Evolutionary conservation across 2,113 vertebrate species (phyloP).

Genomic region (Pampusana beccarii): DNA sequence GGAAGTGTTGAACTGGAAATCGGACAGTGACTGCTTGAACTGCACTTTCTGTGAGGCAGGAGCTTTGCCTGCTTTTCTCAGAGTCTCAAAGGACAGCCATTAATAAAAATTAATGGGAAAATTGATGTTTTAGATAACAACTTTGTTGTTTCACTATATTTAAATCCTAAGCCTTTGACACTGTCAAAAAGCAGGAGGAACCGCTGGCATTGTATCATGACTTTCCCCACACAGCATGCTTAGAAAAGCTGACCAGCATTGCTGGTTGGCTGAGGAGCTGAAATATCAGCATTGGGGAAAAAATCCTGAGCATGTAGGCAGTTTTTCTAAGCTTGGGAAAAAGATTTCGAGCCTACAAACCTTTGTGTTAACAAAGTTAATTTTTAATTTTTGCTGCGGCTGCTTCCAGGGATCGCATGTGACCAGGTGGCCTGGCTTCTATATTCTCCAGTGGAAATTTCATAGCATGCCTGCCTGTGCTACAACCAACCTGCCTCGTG

Average conservation of each 20-base stretch:
- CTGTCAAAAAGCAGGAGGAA: not conserved
- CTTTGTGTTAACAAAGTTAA: not conserved
- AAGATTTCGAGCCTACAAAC: not conserved
- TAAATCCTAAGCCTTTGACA: not conserved
- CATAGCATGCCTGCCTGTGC: constrained; percentile 86
- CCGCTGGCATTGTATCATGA: not conserved
- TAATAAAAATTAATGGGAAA: not conserved
- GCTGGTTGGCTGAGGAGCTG: not conserved
- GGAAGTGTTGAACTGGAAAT: not conserved
- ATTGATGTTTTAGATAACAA: not conserved
- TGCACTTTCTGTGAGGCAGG: not conserved
- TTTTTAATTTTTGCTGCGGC: not conserved
- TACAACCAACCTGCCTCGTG: constrained; percentile 87
- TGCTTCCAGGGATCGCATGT: constrained; percentile 89
- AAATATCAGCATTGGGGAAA: not conserved
- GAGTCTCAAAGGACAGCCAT: not conserved
- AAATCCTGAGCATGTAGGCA: not conserved
- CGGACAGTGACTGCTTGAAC: not conserved
- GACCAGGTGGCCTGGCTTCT: constrained; percentile 95
- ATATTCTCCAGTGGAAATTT: constrained; percentile 96
- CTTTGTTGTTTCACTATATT: not conserved
- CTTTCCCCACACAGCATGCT: too few species aligned
- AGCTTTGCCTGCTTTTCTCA: not conserved
- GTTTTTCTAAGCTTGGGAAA: not conserved
- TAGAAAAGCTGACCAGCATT: not conserved